These are phyloP conservation scores for Acleris holmiana DNA, from an alignment of 2,888 invertebrate genomes.

Conservation along the genomic window DNA sequence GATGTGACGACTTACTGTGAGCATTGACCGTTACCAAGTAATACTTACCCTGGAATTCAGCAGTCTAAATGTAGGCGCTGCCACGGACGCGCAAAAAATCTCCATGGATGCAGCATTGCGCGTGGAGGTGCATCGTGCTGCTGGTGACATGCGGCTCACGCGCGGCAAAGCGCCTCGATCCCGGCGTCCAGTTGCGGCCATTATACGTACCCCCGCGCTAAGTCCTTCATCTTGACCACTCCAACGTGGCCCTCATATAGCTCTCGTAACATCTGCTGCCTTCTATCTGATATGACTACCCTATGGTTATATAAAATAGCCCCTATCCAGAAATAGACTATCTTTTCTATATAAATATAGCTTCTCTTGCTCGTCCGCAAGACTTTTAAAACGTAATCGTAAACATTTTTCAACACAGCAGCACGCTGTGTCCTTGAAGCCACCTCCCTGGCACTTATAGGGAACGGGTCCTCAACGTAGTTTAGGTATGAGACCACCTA, in stretches of 20 bases:
- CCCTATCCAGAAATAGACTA: slow-evolving; percentile 19
- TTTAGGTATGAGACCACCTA: background rate
- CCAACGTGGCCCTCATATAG: slow-evolving; percentile 42
- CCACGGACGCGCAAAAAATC: background rate
- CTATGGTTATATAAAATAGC: slow-evolving; percentile 30
- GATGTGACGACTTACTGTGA: slow-evolving; percentile 44
- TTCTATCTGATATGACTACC: slow-evolving; percentile 22
- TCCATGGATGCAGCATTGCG: slow-evolving; percentile 25
- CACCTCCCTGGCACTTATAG: slow-evolving; percentile 7
- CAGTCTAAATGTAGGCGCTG: slow-evolving; percentile 33
- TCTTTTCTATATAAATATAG: slow-evolving; percentile 24
- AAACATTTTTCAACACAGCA: slow-evolving; percentile 6
- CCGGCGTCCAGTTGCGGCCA: slow-evolving; percentile 43
- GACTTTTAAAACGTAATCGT: slow-evolving; percentile 11
- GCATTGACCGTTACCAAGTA: slow-evolving; percentile 44
- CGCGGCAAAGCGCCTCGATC: slow-evolving; percentile 39
- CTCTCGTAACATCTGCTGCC: slow-evolving; percentile 12
- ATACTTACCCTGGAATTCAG: slow-evolving; percentile 35
- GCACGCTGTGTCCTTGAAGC: slow-evolving; percentile 2
- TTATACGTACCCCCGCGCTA: slow-evolving; percentile 42
- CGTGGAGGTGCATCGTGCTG: slow-evolving; percentile 36
- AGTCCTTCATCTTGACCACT: slow-evolving; percentile 43
- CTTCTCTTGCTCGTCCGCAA: slow-evolving; percentile 15
- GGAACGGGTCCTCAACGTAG: slow-evolving; percentile 9
- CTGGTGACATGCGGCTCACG: slow-evolving; percentile 40